These are phyloP conservation scores for Zaprionus capensis DNA, from an alignment of 1,140 invertebrate species.

Conservation along the genomic window DNA sequence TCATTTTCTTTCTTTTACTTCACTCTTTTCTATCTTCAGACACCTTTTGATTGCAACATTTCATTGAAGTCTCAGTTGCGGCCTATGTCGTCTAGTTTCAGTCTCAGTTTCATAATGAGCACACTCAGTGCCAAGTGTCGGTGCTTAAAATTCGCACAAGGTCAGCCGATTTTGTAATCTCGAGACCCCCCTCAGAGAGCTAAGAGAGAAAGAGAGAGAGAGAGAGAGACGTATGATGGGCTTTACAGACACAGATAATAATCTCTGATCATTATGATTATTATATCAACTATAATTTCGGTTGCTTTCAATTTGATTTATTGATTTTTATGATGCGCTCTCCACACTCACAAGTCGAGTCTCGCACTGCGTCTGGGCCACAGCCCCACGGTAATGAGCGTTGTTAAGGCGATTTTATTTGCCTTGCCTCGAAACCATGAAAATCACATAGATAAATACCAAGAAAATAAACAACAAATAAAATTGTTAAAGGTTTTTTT, in stretches of 20 bases:
- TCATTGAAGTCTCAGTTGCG: conserved; percentile 29
- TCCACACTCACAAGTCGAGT: neutral
- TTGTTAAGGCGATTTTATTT: conserved; percentile 67
- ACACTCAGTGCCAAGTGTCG: conserved; percentile 55
- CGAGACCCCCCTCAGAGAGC: neutral
- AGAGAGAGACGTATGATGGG: neutral
- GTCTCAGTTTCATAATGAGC: conserved; percentile 53
- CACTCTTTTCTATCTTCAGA: conserved; percentile 17
- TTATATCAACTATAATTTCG: conserved; percentile 57
- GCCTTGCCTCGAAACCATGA: conserved; percentile 53
- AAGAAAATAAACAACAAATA: conserved; percentile 33
- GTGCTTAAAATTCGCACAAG: conserved; percentile 66
- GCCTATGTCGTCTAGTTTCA: conserved; percentile 15
- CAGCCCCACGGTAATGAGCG: conserved; percentile 37
- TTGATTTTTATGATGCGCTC: conserved; percentile 26
- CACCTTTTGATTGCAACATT: conserved; percentile 33
- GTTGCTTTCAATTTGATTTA: conserved; percentile 34
- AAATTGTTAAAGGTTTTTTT: conserved; percentile 20
- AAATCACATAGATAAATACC: conserved; percentile 39
- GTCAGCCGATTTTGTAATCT: conserved; percentile 57
- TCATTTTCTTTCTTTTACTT: neutral
- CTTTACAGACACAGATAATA: conserved; percentile 30
- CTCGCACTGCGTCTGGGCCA: conserved; percentile 12
- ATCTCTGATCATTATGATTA: conserved; percentile 63
- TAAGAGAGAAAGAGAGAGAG: conserved; percentile 12